A percentile compares a stretch with the other conserved stretches of the same genome.
These are phyloP conservation scores for Cyphomyrus plagiostoma DNA, from an alignment of 2,113 vertebrate genomes.

Conservation along the genomic window DNA sequence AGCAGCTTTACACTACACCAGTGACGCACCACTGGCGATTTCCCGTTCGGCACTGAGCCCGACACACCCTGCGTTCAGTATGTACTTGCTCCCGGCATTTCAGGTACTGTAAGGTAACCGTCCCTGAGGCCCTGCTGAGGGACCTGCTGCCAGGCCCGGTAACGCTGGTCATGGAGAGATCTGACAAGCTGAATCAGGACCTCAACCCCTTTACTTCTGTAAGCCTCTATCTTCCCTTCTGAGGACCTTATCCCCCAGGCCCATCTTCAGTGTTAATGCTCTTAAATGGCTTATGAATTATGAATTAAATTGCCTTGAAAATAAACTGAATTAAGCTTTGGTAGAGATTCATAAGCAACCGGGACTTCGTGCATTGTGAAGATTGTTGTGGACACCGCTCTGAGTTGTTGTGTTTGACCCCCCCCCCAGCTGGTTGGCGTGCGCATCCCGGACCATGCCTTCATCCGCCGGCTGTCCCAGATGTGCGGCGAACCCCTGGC, in stretches of 20 bases:
- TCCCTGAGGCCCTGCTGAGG: constrained; percentile 65
- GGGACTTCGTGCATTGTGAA: neutral
- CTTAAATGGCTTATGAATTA: neutral
- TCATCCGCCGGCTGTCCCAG: constrained; percentile 74
- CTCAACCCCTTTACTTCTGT: constrained; percentile 91
- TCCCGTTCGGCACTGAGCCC: neutral
- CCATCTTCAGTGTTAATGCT: neutral
- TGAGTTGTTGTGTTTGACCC: neutral
- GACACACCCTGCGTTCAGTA: neutral
- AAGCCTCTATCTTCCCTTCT: constrained; percentile 31
- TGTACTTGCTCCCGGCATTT: neutral
- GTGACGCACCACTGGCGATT: neutral
- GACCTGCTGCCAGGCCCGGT: constrained; percentile 88
- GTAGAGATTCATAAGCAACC: neutral
- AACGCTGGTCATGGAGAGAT: constrained; percentile 80
- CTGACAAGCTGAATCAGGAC: constrained; percentile 70
- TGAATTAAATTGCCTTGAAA: neutral
- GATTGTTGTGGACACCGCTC: neutral
- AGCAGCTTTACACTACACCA: neutral
- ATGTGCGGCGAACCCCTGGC: constrained; percentile 77
- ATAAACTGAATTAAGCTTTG: neutral
- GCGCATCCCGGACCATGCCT: constrained; percentile 79
- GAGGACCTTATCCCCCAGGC: neutral
- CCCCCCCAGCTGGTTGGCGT: constrained; percentile 79
- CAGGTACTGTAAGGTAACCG: constrained; percentile 81